Base-by-base conservation (phyloP, 2,113 vertebrate genomes). In the Syrmaticus mikado region DNA sequence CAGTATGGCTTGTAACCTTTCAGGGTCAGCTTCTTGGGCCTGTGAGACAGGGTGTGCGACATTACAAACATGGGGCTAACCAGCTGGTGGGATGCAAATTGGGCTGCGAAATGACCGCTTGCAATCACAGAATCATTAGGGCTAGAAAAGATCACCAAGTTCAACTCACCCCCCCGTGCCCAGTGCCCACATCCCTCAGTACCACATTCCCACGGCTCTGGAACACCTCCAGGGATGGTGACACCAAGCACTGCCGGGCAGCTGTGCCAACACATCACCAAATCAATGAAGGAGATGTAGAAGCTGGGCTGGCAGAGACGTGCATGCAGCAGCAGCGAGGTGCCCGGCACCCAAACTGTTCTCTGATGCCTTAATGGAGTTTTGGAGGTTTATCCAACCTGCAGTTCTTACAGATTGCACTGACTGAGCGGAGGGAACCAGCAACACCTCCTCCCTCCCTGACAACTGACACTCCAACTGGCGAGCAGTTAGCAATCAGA, bases 1-100 rank as follows among this genome's bases (percentile, higher is more conserved):
- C 99, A 99, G 65, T 99, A 99, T 36, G 98, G 99, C 96, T 99
- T 99, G 92, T 99, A 99, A 94, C 99, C 99, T 97, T 99, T 99
- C 82, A 99, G 97, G 4, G 99, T 99, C 96, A 99, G 98, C 95
- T 99, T 99, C 98, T 99, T 99, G 94, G 99, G 99, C 97, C 99
- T 98, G 91, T 36, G 61, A 82, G 94, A 86, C 57, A 97, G 4
- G 16, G 13, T 5, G 75, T 68, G 12, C 38, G 73, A 85, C 30
- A 10, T 19, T 21, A 75, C 20, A 11, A 38, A n/a, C 32, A 16
- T 16, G 40, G 15, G 40, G 48, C 18, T 79, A 28, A 8, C 24
- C 24, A 50, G 36, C 28, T 32, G 32, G 25, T 10, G 16, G 61
- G 15, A 38, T 46, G 14, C 25, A 40, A 22, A 64, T 6, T 7